Percentiles rank a stretch among this genome's conserved stretches.
phyloP scores from a whole-genome alignment of 2,888 invertebrate genomes.

The Lissonota sp. region DNA sequence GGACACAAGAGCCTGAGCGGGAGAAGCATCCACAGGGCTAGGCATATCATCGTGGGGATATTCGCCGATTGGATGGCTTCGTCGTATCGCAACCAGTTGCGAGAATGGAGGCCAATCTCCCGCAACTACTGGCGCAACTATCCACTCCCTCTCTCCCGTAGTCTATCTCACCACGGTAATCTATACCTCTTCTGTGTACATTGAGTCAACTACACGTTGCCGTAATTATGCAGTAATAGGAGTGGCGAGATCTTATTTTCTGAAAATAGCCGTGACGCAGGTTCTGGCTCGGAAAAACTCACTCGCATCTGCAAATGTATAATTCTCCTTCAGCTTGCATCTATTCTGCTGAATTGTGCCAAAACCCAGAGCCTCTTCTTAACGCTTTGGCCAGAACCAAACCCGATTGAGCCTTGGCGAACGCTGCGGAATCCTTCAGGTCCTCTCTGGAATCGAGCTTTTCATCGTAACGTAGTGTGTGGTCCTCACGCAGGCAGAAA shows the following conservation, averaged over 20 bases:
- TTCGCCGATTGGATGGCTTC: slow-evolving; percentile 75
- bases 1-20: slow-evolving; percentile 68
- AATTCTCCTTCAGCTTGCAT: no score
- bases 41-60: slow-evolving; percentile 45
- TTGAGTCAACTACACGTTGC: not conserved
- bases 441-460: not conserved
- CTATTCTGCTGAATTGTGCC: no score
- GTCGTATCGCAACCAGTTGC: slow-evolving; percentile 77
- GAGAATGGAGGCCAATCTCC: slow-evolving; percentile 78
- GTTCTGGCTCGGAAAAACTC: no score
- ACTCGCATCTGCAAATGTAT: no score
- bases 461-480: slow-evolving; percentile 67
- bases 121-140: slow-evolving; percentile 75
- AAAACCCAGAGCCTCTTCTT: no score
- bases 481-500: slow-evolving; percentile 72
- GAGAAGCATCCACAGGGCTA: slow-evolving; percentile 69
- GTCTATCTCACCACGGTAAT: slow-evolving; percentile 37
- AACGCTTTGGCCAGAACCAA: no score
- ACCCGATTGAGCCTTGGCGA: no score
- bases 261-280: no score
- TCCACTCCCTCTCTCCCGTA: slow-evolving; percentile 68
- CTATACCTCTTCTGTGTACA: slow-evolving; percentile 8
- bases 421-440: no score
- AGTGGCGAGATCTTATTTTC: no score
- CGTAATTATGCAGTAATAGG: not conserved